These are phyloP conservation scores for Alethe diademata DNA, from an alignment of 2,113 vertebrate species.

Conservation along the genomic window DNA sequence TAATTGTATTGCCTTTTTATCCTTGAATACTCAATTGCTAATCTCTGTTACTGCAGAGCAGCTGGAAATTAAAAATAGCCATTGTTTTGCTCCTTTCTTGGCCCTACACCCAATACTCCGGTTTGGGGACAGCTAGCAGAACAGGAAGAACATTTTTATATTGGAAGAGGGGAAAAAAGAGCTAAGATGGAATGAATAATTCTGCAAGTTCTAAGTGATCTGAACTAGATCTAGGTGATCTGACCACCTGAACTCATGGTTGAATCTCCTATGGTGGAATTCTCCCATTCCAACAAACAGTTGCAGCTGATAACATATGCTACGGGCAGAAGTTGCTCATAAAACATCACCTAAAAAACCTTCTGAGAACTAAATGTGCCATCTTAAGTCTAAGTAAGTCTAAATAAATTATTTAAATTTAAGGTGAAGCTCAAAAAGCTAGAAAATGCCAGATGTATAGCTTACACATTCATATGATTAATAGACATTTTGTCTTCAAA, in stretches of 20 bases:
- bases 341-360: neutral
- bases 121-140: neutral
- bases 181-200: neutral
- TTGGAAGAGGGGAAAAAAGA: neutral
- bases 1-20: neutral
- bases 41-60: neutral
- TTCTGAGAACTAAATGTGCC: neutral
- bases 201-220: neutral
- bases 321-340: neutral
- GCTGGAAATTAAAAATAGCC: neutral
- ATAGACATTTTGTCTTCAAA: neutral
- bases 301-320: neutral
- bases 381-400: neutral
- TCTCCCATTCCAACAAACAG: neutral
- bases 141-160: neutral
- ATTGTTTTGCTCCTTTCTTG: neutral
- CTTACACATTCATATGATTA: neutral
- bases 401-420: neutral
- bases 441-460: neutral
- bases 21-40: neutral
- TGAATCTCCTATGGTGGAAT: neutral
- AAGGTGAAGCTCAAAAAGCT: neutral
- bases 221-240: neutral
- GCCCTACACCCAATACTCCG: neutral
- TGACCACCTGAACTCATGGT: neutral